These are phyloP conservation scores for Diadumene lineata DNA, from an alignment of 92 coral and sea anemone genomes.

Conservation along the genomic window DNA sequence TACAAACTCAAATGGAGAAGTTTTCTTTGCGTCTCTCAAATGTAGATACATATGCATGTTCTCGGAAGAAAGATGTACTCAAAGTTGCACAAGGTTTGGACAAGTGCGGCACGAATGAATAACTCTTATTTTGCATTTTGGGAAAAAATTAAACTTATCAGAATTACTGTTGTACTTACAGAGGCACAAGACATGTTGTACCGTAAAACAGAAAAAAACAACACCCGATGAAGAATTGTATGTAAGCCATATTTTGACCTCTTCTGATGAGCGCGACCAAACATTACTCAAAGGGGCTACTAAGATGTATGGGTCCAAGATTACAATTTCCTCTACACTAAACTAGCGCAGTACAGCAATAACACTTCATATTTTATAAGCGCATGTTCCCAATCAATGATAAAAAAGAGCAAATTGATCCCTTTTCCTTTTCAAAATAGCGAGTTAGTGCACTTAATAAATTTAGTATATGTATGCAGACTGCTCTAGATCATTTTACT, in stretches of 20 bases:
- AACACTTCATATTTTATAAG: too few species aligned
- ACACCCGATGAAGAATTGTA: slow-evolving; percentile 1
- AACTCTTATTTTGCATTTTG: neutral
- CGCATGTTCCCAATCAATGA: too few species aligned
- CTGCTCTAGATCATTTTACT: too few species aligned
- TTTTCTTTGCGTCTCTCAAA: neutral
- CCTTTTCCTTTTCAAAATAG: too few species aligned
- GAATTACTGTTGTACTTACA: neutral
- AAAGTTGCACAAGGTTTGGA: slow-evolving; percentile 51
- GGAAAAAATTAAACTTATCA: neutral
- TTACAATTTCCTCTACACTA: too few species aligned
- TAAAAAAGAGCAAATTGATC: too few species aligned
- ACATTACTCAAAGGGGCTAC: neutral
- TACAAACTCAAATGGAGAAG: neutral
- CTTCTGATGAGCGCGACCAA: neutral
- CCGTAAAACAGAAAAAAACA: neutral
- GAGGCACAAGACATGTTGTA: neutral
- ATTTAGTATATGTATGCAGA: too few species aligned
- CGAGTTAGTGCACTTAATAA: too few species aligned
- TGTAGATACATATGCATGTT: slow-evolving; percentile 1
- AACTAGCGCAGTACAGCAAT: too few species aligned
- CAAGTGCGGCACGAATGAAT: neutral
- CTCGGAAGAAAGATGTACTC: slow-evolving; percentile 45
- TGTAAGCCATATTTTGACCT: neutral
- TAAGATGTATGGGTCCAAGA: slow-evolving; percentile 15